These are phyloP conservation scores for Papilio demoleus DNA, from an alignment of 2,888 invertebrate genomes.

Conservation along the genomic window DNA sequence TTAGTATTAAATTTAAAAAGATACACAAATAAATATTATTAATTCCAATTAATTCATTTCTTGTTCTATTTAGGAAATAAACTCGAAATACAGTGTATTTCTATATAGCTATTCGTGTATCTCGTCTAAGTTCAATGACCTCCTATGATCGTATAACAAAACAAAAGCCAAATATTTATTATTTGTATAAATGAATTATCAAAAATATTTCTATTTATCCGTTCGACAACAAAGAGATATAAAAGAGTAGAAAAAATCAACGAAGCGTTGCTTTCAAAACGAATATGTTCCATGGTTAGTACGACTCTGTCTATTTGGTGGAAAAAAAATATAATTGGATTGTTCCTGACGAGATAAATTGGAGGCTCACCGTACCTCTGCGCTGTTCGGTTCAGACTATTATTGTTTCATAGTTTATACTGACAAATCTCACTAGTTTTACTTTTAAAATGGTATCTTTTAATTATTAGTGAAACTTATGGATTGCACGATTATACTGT, in stretches of 20 bases:
- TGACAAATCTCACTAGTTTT: too few species aligned
- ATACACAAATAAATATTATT: too few species aligned
- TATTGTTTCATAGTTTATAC: constrained; percentile 50
- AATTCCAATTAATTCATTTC: too few species aligned
- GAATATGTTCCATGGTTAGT: constrained; percentile 59
- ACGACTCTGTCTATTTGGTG: constrained; percentile 63
- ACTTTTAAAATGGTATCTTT: too few species aligned
- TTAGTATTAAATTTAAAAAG: too few species aligned
- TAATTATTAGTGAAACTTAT: too few species aligned
- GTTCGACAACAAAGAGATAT: constrained; percentile 43
- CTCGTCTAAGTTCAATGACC: neutral
- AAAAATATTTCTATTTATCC: constrained; percentile 22
- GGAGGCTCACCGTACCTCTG: constrained; percentile 56
- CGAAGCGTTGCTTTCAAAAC: constrained; percentile 54
- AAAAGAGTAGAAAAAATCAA: constrained; percentile 58
- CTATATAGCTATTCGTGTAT: neutral
- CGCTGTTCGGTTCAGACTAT: constrained; percentile 58
- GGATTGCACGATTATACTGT: too few species aligned
- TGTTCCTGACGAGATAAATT: constrained; percentile 74
- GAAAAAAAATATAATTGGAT: constrained; percentile 78
- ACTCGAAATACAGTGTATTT: too few species aligned
- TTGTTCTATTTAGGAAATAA: too few species aligned
- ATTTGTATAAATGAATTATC: constrained; percentile 13
- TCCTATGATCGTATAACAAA: neutral
- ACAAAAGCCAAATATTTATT: neutral